Evolutionary conservation across 1,140 invertebrate genomes (phyloP), one percentile per base, ranked within the genome.

Genomic region (Drosophila triauraria): DNA sequence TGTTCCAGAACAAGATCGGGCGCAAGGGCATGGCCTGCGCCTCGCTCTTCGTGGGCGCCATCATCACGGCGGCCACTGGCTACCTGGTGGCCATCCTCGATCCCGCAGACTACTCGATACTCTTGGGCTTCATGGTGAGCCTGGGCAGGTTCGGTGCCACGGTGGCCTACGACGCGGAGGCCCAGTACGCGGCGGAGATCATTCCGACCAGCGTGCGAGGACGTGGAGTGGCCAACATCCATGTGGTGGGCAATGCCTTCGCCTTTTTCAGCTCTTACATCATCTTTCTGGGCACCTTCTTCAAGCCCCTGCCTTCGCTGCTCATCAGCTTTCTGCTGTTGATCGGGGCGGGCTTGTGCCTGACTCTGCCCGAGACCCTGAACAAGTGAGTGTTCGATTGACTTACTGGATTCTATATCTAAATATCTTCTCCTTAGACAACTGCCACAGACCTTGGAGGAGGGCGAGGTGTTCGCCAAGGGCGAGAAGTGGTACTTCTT

Each of bases 141-240:
- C 78, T 95, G 53, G 95, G 95, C 8, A 93, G 95, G 60, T 94
- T 95, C 67, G 94, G 94, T 23, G 94, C 94, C 27, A 94, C 94
- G 17, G 94, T 95, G 8, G 94, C 95, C 40, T 96, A 95, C 85
- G 94, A 95, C 82, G 94, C 95, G 2, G 91, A 94, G 84, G 90
- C 95, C 46, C 94, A 95, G 65, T 96, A 96, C 81, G 94, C 95
- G 13, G 94, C 95, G 1, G 95, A 96, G 80, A 92, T 95, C 23
- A 94, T 95, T 59, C 95, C 95, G 0, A 96, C 95, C 0, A 94
- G 94, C 40, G 94, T 96, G 0, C 92, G 95, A 32, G 94, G 93
- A 1, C 94, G 94, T 68, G 94, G 94, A 25, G 93, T 95, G 35
- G 93, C 94, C 13, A 93, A 93, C 20, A 93, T 94, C 38, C 94